Conservation (phyloP, 1,140 invertebrate species). For the Solenopsis invicta region DNA sequence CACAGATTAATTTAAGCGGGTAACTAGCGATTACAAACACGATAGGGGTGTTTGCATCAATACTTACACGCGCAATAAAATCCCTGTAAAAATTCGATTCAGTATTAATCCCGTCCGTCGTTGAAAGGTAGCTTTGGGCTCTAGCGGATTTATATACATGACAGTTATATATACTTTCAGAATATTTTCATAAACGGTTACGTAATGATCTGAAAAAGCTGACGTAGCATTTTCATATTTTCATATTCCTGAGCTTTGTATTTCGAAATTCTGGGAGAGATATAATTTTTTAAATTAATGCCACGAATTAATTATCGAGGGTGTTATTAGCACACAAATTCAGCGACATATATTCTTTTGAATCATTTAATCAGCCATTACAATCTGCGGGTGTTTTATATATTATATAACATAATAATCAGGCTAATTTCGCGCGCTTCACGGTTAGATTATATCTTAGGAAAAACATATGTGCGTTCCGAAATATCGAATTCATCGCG, state of each 20-base stretch:
- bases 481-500: neutral
- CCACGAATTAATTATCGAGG: neutral
- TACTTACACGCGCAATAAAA: constrained; percentile 23
- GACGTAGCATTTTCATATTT: neutral
- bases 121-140: constrained; percentile 7
- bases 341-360: neutral
- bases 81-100: constrained; percentile 23
- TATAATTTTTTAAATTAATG: neutral
- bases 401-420: neutral
- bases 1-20: constrained; percentile 23
- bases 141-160: neutral
- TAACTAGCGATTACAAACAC: constrained; percentile 24
- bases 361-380: neutral
- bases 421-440: neutral
- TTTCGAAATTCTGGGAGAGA: neutral
- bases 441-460: neutral
- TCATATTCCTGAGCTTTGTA: neutral
- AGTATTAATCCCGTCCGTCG: neutral
- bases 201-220: neutral
- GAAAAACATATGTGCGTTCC: neutral
- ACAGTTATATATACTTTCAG: neutral
- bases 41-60: constrained; percentile 30
- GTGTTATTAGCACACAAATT: neutral
- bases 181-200: constrained; percentile 15
- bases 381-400: neutral